Conservation (phyloP, 2,888 invertebrate species). For the Caenorhabditis sp. region DNA sequence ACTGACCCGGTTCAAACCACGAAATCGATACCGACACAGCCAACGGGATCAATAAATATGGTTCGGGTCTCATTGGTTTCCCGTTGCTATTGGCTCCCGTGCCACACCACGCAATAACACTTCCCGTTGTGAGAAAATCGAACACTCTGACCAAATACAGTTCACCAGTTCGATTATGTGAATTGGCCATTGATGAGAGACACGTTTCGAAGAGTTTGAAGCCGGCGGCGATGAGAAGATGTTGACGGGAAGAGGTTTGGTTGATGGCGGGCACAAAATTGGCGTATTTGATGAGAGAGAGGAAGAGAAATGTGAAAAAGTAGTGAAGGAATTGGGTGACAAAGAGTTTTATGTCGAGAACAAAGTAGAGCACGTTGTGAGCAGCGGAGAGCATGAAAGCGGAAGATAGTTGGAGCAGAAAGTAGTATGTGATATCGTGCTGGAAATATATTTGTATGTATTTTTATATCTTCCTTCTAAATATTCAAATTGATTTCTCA, state of each 20-base stretch:
- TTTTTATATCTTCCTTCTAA: too few relatives aligned
- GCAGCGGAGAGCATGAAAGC: conserved; percentile 67
- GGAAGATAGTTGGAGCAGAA: conserved; percentile 55
- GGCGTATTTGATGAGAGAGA: conserved; percentile 30
- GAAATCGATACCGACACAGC: conserved; percentile 61
- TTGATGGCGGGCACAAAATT: conserved; percentile 25
- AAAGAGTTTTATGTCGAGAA: conserved; percentile 59
- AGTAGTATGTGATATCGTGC: conserved; percentile 36
- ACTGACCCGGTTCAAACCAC: conserved; percentile 68
- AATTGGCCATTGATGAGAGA: conserved; percentile 57
- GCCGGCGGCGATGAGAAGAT: conserved; percentile 46
- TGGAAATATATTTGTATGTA: conserved; percentile 7
- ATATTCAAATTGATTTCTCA: too few relatives aligned
- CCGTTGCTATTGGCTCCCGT: too few relatives aligned
- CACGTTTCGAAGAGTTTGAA: conserved; percentile 55
- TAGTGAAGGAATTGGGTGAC: conserved; percentile 66
- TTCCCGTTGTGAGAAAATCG: conserved; percentile 48
- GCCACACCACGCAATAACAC: conserved; percentile 12
- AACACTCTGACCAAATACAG: conserved; percentile 60
- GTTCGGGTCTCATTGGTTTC: background rate
- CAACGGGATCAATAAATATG: conserved; percentile 54
- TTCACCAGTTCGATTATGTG: conserved; percentile 65
- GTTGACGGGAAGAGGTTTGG: conserved; percentile 12
- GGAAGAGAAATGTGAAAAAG: conserved; percentile 54
- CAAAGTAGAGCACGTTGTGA: conserved; percentile 68